Evolutionary conservation across 2,888 invertebrate species (phyloP).

Genomic region (Daptonema setosum): DNA sequence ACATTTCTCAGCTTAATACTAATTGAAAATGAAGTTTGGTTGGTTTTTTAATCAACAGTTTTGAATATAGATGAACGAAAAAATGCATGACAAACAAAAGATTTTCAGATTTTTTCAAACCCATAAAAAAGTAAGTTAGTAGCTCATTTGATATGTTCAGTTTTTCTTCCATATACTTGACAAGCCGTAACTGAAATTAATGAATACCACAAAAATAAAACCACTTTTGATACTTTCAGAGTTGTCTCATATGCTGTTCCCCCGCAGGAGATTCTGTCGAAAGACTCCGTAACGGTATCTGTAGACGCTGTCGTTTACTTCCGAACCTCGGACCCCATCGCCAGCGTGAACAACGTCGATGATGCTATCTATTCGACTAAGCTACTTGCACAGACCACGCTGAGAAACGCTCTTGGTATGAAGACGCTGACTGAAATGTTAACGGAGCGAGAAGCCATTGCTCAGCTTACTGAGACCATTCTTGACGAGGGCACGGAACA

Average conservation of each 20-base stretch:
- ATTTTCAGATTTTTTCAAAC: no score
- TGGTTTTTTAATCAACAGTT: background rate
- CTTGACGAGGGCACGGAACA: conserved; percentile 28
- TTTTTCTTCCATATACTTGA: no score
- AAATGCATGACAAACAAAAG: no score
- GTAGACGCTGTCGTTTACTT: conserved; percentile 24
- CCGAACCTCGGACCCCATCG: conserved; percentile 21
- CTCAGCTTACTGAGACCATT: conserved; percentile 26
- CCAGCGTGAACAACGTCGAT: conserved; percentile 28
- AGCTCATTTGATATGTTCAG: no score
- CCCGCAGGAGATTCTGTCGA: conserved; percentile 27
- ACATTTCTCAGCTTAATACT: background rate
- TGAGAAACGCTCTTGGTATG: conserved; percentile 62
- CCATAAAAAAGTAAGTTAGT: no score
- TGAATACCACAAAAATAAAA: no score
- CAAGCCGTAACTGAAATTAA: no score
- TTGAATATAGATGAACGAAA: no score
- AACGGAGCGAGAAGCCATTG: conserved; percentile 56
- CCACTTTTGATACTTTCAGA: conserved; percentile 6
- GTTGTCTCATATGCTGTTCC: conserved; percentile 27
- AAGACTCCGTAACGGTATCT: conserved; percentile 24
- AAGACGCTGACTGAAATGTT: conserved; percentile 85
- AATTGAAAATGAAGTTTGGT: no score
- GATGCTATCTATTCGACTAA: conserved; percentile 48
- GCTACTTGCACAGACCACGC: conserved; percentile 33